Conservation (phyloP, 2,113 vertebrate species). For the Prinia subflava region DNA sequence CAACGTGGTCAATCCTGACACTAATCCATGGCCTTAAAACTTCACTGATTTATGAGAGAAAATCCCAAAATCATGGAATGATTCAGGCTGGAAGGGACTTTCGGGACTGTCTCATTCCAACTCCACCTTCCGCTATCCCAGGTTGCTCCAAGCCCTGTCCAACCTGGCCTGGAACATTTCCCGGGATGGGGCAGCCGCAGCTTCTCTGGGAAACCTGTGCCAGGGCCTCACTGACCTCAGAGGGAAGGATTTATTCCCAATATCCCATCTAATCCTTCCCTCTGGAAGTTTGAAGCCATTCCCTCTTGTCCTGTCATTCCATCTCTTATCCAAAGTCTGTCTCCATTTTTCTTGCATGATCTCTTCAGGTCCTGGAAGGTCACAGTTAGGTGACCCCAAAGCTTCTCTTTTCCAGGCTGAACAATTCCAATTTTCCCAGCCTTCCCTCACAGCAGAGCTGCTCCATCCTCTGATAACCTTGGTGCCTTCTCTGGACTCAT, state of each 20-base stretch:
- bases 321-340: not conserved
- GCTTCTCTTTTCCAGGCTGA: not conserved
- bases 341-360: not conserved
- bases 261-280: not conserved
- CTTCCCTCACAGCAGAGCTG: not conserved
- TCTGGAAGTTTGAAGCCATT: not conserved
- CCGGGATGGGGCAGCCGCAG: not conserved
- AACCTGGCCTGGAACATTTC: not conserved
- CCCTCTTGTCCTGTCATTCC: not conserved
- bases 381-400: not conserved
- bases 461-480: not conserved
- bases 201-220: rapidly evolving
- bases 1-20: not conserved
- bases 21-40: rapidly evolving
- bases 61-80: not conserved
- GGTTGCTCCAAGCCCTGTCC: not conserved
- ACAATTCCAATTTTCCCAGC: not conserved
- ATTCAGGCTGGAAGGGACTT: not conserved
- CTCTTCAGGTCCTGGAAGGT: not conserved
- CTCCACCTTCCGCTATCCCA: not conserved
- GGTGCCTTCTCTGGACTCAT: rapidly evolving
- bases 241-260: not conserved
- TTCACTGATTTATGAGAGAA: not conserved
- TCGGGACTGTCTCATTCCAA: rapidly evolving
- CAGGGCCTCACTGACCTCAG: rapidly evolving